Percentiles rank a stretch among this genome's conserved stretches.
Evolutionary conservation across 2,888 invertebrate genomes (phyloP).

Genomic region (Hemistola chrysoprasaria): DNA sequence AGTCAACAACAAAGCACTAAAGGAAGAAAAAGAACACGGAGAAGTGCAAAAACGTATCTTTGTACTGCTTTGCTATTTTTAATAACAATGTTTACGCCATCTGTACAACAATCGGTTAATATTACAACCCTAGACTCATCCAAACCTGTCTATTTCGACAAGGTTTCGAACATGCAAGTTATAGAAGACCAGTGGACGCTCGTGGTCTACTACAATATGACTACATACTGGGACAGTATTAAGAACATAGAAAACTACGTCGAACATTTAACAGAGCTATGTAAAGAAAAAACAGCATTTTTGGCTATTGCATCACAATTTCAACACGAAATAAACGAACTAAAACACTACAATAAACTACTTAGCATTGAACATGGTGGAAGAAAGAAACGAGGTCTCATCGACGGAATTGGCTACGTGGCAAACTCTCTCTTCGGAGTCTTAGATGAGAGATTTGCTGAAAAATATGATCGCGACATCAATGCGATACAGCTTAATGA

Average conservation of each 20-base stretch:
- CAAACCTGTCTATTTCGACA: slow-evolving; percentile 21
- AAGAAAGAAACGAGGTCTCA: slow-evolving; percentile 16
- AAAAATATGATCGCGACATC: slow-evolving; percentile 19
- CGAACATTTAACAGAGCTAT: neutral
- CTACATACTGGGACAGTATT: slow-evolving; percentile 17
- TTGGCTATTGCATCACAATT: slow-evolving; percentile 6
- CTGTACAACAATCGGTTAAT: too few species aligned
- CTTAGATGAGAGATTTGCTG: slow-evolving; percentile 19
- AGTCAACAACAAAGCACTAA: too few species aligned
- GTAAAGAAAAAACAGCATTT: neutral
- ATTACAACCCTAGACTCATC: neutral
- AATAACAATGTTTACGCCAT: too few species aligned
- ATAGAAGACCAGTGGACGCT: slow-evolving; percentile 24
- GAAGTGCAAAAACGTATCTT: too few species aligned
- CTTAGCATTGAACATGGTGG: too few species aligned
- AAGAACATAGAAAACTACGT: neutral
- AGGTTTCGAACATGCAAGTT: slow-evolving; percentile 18
- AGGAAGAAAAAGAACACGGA: too few species aligned
- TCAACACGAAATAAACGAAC: slow-evolving; percentile 12
- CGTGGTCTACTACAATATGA: slow-evolving; percentile 20
- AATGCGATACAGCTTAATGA: slow-evolving; percentile 6
- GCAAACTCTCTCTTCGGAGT: slow-evolving; percentile 24
- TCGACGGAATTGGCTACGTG: slow-evolving; percentile 20
- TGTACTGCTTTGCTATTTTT: too few species aligned
- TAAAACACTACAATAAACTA: slow-evolving; percentile 15